Evolutionary conservation across 2,888 invertebrate species (phyloP).

Genomic region (Didymodactylos carnosus): DNA sequence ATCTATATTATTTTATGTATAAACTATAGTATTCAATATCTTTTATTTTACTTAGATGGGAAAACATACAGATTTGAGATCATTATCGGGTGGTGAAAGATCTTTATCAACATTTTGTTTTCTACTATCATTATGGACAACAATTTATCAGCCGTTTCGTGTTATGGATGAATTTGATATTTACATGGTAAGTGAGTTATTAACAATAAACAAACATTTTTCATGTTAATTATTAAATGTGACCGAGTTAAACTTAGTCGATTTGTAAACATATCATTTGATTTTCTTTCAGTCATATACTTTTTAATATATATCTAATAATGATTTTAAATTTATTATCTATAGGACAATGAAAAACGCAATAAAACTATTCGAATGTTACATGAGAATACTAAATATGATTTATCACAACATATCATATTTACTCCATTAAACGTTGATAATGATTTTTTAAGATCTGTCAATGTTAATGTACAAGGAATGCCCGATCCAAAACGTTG

Average conservation of each 20-base stretch:
- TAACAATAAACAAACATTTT: too few species aligned
- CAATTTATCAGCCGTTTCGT: constrained; percentile 74
- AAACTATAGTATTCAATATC: too few species aligned
- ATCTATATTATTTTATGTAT: too few species aligned
- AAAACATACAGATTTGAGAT: constrained; percentile 23
- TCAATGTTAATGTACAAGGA: background rate
- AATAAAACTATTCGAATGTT: background rate
- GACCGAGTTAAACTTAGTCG: too few species aligned
- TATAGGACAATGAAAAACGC: background rate
- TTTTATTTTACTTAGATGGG: background rate
- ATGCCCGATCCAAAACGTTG: background rate
- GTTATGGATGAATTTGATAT: constrained; percentile 87
- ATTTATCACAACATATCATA: background rate
- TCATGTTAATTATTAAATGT: too few species aligned
- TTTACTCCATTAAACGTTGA: background rate
- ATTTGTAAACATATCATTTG: too few species aligned
- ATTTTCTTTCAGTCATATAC: too few species aligned
- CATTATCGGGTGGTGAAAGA: constrained; percentile 80
- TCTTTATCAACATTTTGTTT: constrained; percentile 85
- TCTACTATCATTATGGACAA: constrained; percentile 75
- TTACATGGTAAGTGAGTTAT: constrained; percentile 50
- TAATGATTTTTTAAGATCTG: background rate
- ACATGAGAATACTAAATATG: background rate
- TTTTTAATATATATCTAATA: too few species aligned
- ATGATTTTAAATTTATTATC: too few species aligned